Base-by-base conservation (phyloP, 2,888 invertebrate genomes). In the Stramonita haemastoma region DNA sequence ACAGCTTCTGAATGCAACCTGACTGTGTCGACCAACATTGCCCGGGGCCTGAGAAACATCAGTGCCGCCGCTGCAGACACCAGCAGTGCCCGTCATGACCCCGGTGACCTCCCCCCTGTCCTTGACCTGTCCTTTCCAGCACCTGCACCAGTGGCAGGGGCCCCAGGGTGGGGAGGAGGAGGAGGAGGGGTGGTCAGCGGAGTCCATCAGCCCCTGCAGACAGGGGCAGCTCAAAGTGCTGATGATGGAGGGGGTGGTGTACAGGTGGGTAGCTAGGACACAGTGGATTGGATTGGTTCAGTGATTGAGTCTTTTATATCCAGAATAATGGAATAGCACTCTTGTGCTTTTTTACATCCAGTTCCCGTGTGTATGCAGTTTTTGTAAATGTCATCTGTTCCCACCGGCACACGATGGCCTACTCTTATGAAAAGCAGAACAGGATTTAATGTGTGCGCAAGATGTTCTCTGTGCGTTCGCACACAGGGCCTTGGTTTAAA, bases 201-300 rank as follows among this genome's bases (percentile, higher is more conserved):
- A 87, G 90, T 91, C 8, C 70, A 79, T 92, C 13, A 93, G 93
- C 84, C 93, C 93, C 32, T 93, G 94, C 83, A 92, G 92, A 89
- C 92, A 93, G 77, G 95, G 95, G 0, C 91, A 91, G 81, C 90
- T 95, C 34, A 95, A 95, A 89, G 93, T 95, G 26, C 87, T 95
- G 29, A 92, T 95, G 83, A 92, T 94, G 17, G 94, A 94, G 88
- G 95, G 95, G 6, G 92, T 95, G 70, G 92, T 95, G 11, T 95
- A 94, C 91, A 66, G 60, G 86, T 86, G 22, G 15, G 60, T 19
- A 17, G 60, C 6, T 5, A 15, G 60, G 36, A 0, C 46, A 46
- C 13, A n/a, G n/a, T 73, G 73, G 73, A n/a, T 19, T 0, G 60
- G 13, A 19, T 70, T 70, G 8, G 8, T 22, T 70, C 19, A 26